Conservation (phyloP, 2,797 vertebrate genomes). For the Cyprinella venusta region DNA sequence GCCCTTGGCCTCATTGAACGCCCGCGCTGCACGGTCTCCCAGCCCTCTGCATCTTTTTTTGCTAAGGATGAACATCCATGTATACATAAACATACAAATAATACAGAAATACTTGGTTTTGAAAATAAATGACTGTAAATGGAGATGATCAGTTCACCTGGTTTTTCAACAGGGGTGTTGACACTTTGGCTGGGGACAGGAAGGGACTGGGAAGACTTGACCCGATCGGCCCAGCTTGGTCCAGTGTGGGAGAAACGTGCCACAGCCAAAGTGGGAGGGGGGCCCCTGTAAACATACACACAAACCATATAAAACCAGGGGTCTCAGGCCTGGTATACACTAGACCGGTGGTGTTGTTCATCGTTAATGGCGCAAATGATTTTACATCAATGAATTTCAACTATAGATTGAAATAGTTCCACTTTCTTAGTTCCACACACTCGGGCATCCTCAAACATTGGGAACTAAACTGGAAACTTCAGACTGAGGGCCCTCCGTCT, state of each 20-base stretch:
- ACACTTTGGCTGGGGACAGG: constrained; percentile 67
- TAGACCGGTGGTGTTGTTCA: neutral
- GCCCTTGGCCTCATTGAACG: constrained; percentile 88
- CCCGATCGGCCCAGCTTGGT: constrained; percentile 95
- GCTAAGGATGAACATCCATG: constrained; percentile 69
- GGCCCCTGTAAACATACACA: constrained; percentile 75
- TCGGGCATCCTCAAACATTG: constrained; percentile 14
- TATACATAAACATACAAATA: neutral
- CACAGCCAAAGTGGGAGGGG: constrained; percentile 80
- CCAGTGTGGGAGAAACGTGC: constrained; percentile 86
- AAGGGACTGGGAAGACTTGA: constrained; percentile 86
- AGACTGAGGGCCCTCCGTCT: constrained; percentile 68
- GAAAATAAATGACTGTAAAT: neutral
- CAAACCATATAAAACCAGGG: constrained; percentile 32
- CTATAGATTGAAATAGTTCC: neutral
- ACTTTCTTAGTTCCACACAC: neutral
- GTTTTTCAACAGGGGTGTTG: constrained; percentile 75
- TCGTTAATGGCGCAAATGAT: neutral
- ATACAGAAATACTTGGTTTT: neutral
- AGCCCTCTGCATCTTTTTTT: constrained; percentile 92
- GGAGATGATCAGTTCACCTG: constrained; percentile 64
- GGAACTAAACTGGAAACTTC: constrained; percentile 49
- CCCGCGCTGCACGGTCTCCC: constrained; percentile 98
- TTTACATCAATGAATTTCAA: neutral
- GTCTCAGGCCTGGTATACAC: neutral